Evolutionary conservation across 2,888 invertebrate species (phyloP), one percentile per base, ranked within the genome.

Genomic region (Agrotis segetum): DNA sequence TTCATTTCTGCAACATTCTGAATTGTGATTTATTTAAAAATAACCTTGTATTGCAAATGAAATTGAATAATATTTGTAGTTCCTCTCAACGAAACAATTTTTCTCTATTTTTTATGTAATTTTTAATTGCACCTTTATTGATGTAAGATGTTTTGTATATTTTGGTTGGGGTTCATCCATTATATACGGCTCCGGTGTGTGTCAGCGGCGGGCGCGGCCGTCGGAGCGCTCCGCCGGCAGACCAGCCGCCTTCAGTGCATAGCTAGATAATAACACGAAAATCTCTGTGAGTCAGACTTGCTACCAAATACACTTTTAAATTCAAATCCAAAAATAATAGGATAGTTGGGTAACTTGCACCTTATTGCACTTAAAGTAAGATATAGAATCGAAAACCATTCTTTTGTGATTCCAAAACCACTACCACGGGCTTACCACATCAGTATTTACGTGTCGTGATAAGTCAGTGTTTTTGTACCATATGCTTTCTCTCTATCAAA

Each of bases 101-200:
- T 83, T 85, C 80, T 87, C 83, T 87, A 85, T 87, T 87, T 87
- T 90, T 87, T 84, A 86, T 86, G 80, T 84, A 80, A 86, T 86
- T 88, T 87, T 83, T 82, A 87, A 87, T 84, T 85, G 86, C 87
- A 88, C 86, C 82, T 88, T 86, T 81, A 86, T 74, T 88, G 82
- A 85, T 85, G 75, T 87, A 88, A 87, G 87, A 83, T 90, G 85
- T 90, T 91, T 86, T 92, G 92, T 92, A 91, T 91, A 92, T 91
- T 90, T 91, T 90, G 89, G 85, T 90, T 90, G 87, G 85, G 86
- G 84, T 83, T 88, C 87, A 86, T 85, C 84, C 85, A 86, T 67
- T 73, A 84, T 83, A 87, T 87, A 84, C 86, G 82, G 83, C 81
- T 78, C 78, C 76, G 79, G 81, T 84, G 86, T 81, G 64, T 71